Percentiles rank a stretch among this genome's conserved stretches.
Evolutionary conservation across 2,113 vertebrate species (phyloP).

Genomic region (Daubentonia madagascariensis): DNA sequence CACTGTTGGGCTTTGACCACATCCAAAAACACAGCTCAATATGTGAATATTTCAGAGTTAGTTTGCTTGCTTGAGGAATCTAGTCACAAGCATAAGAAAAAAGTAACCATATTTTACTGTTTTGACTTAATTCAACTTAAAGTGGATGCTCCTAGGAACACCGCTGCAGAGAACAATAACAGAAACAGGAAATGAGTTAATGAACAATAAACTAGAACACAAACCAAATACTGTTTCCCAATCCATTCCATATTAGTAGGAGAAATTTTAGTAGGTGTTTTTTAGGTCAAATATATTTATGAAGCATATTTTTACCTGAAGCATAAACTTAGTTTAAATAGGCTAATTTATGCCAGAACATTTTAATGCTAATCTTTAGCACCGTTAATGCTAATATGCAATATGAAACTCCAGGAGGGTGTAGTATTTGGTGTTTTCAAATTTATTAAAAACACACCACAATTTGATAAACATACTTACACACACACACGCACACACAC

Average conservation of each 20-base stretch:
- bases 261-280: background rate
- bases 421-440: background rate
- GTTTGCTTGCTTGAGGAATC: background rate
- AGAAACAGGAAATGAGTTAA: background rate
- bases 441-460: background rate
- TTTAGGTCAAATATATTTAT: background rate
- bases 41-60: background rate
- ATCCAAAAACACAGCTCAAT: slow-evolving; percentile 56
- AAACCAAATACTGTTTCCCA: background rate
- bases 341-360: background rate
- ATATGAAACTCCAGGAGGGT: background rate
- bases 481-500: background rate
- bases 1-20: slow-evolving; percentile 57
- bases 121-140: slow-evolving; percentile 7
- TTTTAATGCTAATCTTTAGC: background rate
- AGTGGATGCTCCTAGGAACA: background rate
- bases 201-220: background rate
- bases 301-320: background rate
- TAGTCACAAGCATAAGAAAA: background rate
- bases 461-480: background rate
- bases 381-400: background rate
- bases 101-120: background rate
- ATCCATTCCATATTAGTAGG: background rate
- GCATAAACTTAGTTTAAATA: background rate
- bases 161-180: background rate